Base-by-base conservation (phyloP, 2,113 vertebrate species). In the Columba janthina region DNA sequence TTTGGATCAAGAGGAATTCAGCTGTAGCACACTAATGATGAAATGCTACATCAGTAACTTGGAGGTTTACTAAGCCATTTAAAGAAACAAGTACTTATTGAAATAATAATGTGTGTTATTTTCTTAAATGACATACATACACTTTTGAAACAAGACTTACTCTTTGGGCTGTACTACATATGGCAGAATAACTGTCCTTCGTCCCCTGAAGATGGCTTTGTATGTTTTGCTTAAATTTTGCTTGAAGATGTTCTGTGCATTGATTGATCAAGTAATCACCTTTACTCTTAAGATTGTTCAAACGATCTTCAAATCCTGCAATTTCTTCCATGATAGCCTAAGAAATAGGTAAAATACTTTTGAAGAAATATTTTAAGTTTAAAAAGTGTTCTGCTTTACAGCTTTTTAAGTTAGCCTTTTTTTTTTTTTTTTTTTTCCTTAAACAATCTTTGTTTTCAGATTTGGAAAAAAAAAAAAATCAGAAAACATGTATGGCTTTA, bases 261-360 rank as follows among this genome's bases (percentile, higher is more conserved):
- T 98, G 98, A 91, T 81, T 95, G 54, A 99, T 98, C 95, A 99
- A 96, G 94, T 97, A 97, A 85, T 99, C 98, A 0, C 99, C 99
- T 95, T 98, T 98, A 88, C 91, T 95, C 97, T 98, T 99, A 80
- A 99, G 98, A 36, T 65, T 97, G 51, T 97, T 97, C 96, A 99
- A 97, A 85, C 98, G 98, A 71, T 99, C 99, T 98, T 99, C 99
- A 97, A 99, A 99, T 50, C 98, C 98, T 20, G 98, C 98, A 78
- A 99, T 99, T 97, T 99, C 99, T 97, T 99, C 99, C 99, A 99
- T 99, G 89, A 99, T 99, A 89, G 99, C 99, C 99, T 99, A 96
- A 28, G 66, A 96, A 91, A 76, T 1, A 86, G 32, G 71, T 51
- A 81, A 75, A 29, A 71, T 34, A 36, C 4, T 64, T 93, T 18